phyloP scores from a whole-genome alignment of 2,797 vertebrate species.

The Glossophaga mutica region DNA sequence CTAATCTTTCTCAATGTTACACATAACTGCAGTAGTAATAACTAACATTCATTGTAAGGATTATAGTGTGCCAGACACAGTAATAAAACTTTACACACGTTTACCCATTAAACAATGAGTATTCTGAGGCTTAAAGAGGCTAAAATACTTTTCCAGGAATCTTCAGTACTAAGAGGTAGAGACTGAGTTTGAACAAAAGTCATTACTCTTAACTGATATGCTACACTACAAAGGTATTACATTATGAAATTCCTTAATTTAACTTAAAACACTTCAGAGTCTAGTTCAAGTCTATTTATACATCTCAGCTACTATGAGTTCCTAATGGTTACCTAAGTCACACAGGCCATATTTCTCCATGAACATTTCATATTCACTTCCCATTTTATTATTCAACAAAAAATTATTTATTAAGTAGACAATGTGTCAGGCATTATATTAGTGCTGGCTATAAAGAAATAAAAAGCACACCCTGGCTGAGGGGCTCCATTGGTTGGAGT shows the following conservation, averaged over 20 bases:
- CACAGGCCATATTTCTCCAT: not conserved
- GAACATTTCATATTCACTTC: not conserved
- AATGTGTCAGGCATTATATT: not conserved
- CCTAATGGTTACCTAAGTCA: not conserved
- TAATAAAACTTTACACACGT: not conserved
- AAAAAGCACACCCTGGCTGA: not conserved
- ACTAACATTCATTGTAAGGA: not conserved
- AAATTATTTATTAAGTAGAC: not conserved
- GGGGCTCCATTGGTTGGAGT: no score
- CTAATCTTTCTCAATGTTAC: not conserved
- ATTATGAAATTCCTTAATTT: slow-evolving; percentile 4
- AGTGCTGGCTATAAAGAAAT: not conserved
- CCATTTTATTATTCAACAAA: slow-evolving; percentile 12
- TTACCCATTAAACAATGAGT: not conserved
- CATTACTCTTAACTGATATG: not conserved
- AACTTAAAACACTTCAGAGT: not conserved
- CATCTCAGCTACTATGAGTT: not conserved
- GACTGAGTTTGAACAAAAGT: not conserved
- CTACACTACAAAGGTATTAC: not conserved
- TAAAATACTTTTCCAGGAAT: not conserved
- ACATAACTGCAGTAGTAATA: not conserved
- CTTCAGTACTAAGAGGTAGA: not conserved
- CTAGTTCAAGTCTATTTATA: not conserved
- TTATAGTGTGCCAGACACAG: not conserved
- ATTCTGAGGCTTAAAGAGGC: not conserved